Conservation (phyloP, 2,888 invertebrate species). For the Ashinkailepas kermadecensis region DNA sequence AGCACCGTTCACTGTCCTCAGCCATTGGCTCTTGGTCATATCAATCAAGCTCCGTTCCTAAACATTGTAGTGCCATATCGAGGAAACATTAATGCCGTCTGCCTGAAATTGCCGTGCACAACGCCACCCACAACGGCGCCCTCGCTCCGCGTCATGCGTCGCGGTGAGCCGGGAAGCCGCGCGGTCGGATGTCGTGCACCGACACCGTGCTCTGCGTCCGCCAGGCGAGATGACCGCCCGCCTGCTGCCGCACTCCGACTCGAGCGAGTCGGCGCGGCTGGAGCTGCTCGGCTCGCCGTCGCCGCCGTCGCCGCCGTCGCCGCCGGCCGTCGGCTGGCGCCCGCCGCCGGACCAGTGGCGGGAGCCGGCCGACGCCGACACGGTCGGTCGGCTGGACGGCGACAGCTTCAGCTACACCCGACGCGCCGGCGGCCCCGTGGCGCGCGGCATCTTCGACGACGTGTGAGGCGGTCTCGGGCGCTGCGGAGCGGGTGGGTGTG, state of each 20-base stretch:
- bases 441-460: constrained; percentile 8
- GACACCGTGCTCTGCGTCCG: neutral
- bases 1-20: too few relatives aligned
- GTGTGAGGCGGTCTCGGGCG: neutral
- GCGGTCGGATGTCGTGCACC: too few relatives aligned
- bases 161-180: neutral
- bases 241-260: constrained; percentile 48
- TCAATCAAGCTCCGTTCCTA: too few relatives aligned
- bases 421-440: neutral
- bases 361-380: neutral
- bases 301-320: neutral
- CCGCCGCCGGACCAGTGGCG: neutral
- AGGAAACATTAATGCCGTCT: too few relatives aligned
- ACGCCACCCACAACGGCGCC: neutral
- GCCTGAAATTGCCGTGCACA: neutral
- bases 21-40: too few relatives aligned
- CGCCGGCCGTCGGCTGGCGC: neutral
- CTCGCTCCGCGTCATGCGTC: neutral
- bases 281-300: constrained; percentile 55
- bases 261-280: constrained; percentile 63
- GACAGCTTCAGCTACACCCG: constrained; percentile 11
- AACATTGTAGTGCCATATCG: too few relatives aligned
- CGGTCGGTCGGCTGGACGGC: neutral
- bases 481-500: too few relatives aligned
- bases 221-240: constrained; percentile 42